These are phyloP conservation scores for Craniophora ligustri DNA, from an alignment of 2,888 invertebrate genomes.

Conservation along the genomic window DNA sequence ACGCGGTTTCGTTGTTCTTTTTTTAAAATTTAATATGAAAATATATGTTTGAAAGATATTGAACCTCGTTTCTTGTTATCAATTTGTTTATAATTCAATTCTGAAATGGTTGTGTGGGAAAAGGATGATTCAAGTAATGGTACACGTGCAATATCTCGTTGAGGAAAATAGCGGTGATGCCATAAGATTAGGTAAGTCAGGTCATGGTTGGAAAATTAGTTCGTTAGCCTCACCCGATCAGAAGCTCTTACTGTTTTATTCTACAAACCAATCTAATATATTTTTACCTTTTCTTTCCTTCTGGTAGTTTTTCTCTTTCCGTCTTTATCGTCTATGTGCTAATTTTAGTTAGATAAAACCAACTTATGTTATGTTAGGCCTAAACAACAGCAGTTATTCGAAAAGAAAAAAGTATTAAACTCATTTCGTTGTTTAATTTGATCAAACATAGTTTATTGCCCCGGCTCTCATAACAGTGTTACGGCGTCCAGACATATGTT, in stretches of 20 bases:
- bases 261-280: background rate
- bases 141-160: slow-evolving; percentile 22
- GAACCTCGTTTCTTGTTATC: slow-evolving; percentile 25
- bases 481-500: slow-evolving; percentile 35
- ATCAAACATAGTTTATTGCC: slow-evolving; percentile 50
- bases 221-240: slow-evolving; percentile 4
- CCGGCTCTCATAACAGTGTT: slow-evolving; percentile 44
- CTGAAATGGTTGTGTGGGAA: slow-evolving; percentile 34
- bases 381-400: slow-evolving; percentile 22
- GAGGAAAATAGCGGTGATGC: slow-evolving; percentile 36
- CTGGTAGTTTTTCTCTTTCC: slow-evolving; percentile 4
- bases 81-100: slow-evolving; percentile 31
- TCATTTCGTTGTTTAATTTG: slow-evolving; percentile 48
- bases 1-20: slow-evolving; percentile 9
- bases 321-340: slow-evolving; percentile 9
- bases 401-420: slow-evolving; percentile 41
- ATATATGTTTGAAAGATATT: slow-evolving; percentile 37
- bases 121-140: slow-evolving; percentile 40
- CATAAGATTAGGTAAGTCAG: slow-evolving; percentile 36
- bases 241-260: background rate
- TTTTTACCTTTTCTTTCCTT: background rate
- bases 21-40: background rate
- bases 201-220: slow-evolving; percentile 27
- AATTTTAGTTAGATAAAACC: slow-evolving; percentile 15
- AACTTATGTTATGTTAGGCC: slow-evolving; percentile 16